Conservation (phyloP, 2,113 vertebrate genomes). For the Oophaga pumilio region DNA sequence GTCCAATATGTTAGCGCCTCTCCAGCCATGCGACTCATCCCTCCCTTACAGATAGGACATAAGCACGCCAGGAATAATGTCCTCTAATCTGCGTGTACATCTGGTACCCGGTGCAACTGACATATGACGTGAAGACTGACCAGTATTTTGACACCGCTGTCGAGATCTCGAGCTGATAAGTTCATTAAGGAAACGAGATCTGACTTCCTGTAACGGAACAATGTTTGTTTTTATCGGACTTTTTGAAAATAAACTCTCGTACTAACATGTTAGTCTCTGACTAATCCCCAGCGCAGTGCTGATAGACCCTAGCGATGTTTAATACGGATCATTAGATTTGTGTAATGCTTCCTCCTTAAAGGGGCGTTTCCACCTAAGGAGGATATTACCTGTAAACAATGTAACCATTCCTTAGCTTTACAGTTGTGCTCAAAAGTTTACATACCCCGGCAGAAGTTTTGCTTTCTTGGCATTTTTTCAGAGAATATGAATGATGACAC, state of each 20-base stretch:
- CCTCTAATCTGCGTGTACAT: conserved; percentile 13
- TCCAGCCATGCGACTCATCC: neutral
- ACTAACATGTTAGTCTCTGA: neutral
- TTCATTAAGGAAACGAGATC: conserved; percentile 44
- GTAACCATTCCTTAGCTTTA: too few relatives aligned
- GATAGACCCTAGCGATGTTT: neutral
- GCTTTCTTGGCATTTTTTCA: too few relatives aligned
- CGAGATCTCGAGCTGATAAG: conserved; percentile 44
- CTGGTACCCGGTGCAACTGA: neutral
- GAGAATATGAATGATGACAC: too few relatives aligned
- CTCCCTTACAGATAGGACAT: too few relatives aligned
- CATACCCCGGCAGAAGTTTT: too few relatives aligned
- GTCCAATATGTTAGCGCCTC: neutral
- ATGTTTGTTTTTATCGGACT: neutral
- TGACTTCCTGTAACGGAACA: conserved; percentile 48
- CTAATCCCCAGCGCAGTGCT: neutral
- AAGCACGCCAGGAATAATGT: neutral
- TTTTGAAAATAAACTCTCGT: neutral
- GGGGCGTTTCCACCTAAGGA: neutral
- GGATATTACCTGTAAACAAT: too few relatives aligned
- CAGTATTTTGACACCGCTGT: conserved; percentile 51
- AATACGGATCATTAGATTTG: neutral
- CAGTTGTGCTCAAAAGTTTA: too few relatives aligned
- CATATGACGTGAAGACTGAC: conserved; percentile 19
- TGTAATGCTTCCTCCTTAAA: neutral